Conservation (phyloP, 2,888 invertebrate genomes). For the Scaptodrosophila latifasciaeformis region DNA sequence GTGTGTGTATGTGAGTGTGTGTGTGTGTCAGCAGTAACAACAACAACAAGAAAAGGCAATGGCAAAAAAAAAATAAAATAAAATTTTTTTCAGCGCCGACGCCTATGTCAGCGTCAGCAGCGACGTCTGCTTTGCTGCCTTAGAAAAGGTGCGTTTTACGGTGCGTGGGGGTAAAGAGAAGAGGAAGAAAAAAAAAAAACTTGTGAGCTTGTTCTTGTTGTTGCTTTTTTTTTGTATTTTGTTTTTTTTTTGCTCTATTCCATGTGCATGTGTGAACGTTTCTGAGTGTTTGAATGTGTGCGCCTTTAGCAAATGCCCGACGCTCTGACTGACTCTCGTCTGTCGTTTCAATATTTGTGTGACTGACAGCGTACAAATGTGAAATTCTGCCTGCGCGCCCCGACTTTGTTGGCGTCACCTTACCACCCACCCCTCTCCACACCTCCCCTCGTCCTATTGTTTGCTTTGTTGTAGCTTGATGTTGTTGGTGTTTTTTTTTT, state of each 20-base stretch:
- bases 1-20: conserved; percentile 25
- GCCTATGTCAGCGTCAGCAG: conserved; percentile 10
- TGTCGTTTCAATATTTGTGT: conserved; percentile 55
- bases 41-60: conserved; percentile 22
- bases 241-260: conserved; percentile 40
- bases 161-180: neutral
- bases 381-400: conserved; percentile 40
- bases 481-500: too few species aligned
- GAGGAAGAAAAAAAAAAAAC: conserved; percentile 18
- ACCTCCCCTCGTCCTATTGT: neutral
- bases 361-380: conserved; percentile 62
- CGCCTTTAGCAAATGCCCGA: conserved; percentile 38
- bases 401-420: too few species aligned
- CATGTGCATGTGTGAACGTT: conserved; percentile 34
- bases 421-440: conserved; percentile 12
- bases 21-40: conserved; percentile 26
- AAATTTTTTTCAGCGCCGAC: conserved; percentile 35
- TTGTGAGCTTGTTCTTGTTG: conserved; percentile 15
- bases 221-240: conserved; percentile 25
- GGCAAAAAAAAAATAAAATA: conserved; percentile 45
- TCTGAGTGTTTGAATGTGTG: conserved; percentile 19
- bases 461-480: conserved; percentile 12
- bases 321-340: neutral
- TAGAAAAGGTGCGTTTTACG: conserved; percentile 47
- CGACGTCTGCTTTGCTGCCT: conserved; percentile 33